Base-by-base conservation (phyloP, 2,888 invertebrate genomes). In the Coremacera marginata region DNA sequence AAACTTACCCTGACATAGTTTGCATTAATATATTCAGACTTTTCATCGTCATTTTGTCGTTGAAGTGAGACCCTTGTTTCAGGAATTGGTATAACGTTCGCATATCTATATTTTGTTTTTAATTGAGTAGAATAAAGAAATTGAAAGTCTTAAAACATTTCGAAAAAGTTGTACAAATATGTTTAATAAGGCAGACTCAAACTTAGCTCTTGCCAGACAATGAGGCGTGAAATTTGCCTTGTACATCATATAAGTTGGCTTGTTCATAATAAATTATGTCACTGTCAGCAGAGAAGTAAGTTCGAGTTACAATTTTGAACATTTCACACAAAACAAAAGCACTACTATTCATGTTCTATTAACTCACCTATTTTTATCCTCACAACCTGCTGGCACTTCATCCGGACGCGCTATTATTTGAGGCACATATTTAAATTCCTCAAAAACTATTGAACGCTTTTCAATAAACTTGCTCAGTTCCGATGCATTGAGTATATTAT, bases 71-170 rank as follows among this genome's bases (percentile, higher is more conserved):
- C 97, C 85, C 97, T 92, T 44, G 96, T 96, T 89, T 97, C 96
- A 44, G 97, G 96, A 82, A 96, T 92, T 74, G 98, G 98, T 82
- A 98, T 94, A n/a, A 98, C 96, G 89, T 98, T 98, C 77, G 97
- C 96, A 90, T 96, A 98, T 70, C 92, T 90, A 82, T 75, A 4
- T 19, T 63, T 75, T 14, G 5, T 63, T 2, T 63, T 49, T 22
- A 4, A 7, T 37, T 34, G 3, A 65, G 37, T 19, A 65, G 9
- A 16, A 65, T 25, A 3, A 4, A 8, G 16, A 70, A 9, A 19
- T 57, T 14, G 2, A 31, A n/a, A n/a, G n/a, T n/a, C n/a, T n/a
- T n/a, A n/a, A n/a, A n/a, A n/a, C n/a, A n/a, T n/a, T n/a, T n/a
- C n/a, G n/a, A n/a, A n/a, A n/a, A n/a, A n/a, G n/a, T n/a, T n/a